Base-by-base conservation (phyloP, 2,888 invertebrate species). In the Norana najaformis region DNA sequence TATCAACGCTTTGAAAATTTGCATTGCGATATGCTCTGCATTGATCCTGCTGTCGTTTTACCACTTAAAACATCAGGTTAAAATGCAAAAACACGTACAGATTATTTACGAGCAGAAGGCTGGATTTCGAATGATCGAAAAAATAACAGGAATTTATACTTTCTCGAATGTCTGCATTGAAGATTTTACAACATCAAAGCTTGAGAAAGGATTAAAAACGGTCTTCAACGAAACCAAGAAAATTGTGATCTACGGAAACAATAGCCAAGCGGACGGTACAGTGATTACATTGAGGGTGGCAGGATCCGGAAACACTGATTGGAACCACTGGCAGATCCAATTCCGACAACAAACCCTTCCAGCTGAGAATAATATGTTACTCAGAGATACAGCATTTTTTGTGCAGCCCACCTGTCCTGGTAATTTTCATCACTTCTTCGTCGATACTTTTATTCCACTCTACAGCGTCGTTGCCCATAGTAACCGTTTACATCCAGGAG, bases 371-470 rank as follows among this genome's bases (percentile, higher is more conserved):
- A 35, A 14, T 30, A 20, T 90, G 39, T 37, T 37, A 47, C 14
- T 14, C 53, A 41, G 47, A 6, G 38, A 35, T 35, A 89, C 90
- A 16, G 91, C 82, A 14, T 91, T 69, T 88, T 90, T 90, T 41
- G 35, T 90, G 13, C 16, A 88, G 34, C 83, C 36, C 13, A 41
- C 47, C 83, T 90, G 90, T 85, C 90, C 90, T 83, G 90, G 89
- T 34, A 90, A 90, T 41, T 47, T 90, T 16, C 90, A 90, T 41
- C 90, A 90, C 89, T 90, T 90, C 85, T 90, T 69, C 83, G 88
- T 83, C 30, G 90, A 90, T 39, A 89, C 90, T 39, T 90, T 90
- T 89, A 20, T 35, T 36, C 18, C 36, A 18, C 89, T 90, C 16
- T 47, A 39, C 39, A 35, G 69, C n/a, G 30, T 85, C 20, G 85